phyloP scores from a whole-genome alignment of 1,140 invertebrate species.

The Ctenoplectra terminalis region DNA sequence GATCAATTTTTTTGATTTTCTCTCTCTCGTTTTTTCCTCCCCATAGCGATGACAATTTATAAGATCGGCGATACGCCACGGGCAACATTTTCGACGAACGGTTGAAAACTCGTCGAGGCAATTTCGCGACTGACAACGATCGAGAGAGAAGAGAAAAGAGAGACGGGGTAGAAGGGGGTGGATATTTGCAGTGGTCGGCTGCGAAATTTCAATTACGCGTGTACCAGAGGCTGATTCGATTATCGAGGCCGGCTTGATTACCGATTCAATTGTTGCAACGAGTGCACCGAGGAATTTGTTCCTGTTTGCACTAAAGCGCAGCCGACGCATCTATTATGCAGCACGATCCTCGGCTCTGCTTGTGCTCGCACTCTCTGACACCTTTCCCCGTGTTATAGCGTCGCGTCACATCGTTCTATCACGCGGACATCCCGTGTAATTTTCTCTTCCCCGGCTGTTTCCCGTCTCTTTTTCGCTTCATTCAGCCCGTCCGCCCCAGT shows the following conservation, averaged over 20 bases:
- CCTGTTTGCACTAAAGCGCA: slow-evolving; percentile 65
- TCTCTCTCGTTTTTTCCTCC: neutral
- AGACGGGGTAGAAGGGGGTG: neutral
- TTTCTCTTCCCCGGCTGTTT: slow-evolving; percentile 32
- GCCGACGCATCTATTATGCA: slow-evolving; percentile 71
- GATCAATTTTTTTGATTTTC: neutral
- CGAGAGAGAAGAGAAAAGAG: neutral
- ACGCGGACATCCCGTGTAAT: slow-evolving; percentile 54
- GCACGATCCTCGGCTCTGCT: slow-evolving; percentile 45
- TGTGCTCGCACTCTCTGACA: slow-evolving; percentile 40
- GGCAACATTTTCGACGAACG: slow-evolving; percentile 6
- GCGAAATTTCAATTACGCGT: slow-evolving; percentile 78
- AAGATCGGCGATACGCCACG: slow-evolving; percentile 13
- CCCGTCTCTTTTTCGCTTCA: neutral
- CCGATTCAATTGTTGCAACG: slow-evolving; percentile 79
- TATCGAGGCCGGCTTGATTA: slow-evolving; percentile 76
- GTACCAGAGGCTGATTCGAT: slow-evolving; percentile 71
- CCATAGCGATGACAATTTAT: slow-evolving; percentile 15
- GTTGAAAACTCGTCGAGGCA: slow-evolving; percentile 10
- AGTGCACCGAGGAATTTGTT: slow-evolving; percentile 72
- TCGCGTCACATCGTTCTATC: slow-evolving; percentile 35
- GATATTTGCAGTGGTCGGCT: slow-evolving; percentile 73
- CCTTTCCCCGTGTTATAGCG: slow-evolving; percentile 44
- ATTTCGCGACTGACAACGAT: slow-evolving; percentile 13
- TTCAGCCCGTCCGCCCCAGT: neutral